Evolutionary conservation across 2,113 vertebrate genomes (phyloP), one percentile per base, ranked within the genome.

Genomic region (Sebastes schlegelii): DNA sequence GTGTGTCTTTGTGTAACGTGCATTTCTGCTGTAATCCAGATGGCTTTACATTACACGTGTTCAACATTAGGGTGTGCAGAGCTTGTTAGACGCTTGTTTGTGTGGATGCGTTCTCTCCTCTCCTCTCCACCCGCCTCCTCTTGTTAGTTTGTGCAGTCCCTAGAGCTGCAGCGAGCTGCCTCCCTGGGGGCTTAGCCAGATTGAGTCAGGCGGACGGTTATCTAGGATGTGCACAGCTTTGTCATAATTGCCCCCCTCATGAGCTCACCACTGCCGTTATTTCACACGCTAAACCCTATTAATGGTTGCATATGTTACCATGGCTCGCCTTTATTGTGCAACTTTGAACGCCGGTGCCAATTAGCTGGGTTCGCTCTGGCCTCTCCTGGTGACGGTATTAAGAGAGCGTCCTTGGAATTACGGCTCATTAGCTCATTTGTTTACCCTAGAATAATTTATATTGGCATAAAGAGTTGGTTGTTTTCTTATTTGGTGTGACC

Each of bases 361-460:
- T 95, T 94, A 95, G 89, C 89, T n/a, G 82, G 79, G 84, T 82
- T 81, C 9, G 52, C 75, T 67, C 72, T 8, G 84, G 89, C 85
- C 85, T 92, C 86, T 87, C 83, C 78, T 46, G 84, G 86, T 82
- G 84, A 83, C 55, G 60, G 69, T 70, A 74, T 88, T 92, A 79
- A 77, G 23, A 84, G 57, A 76, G 79, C 69, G 68, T 90, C 85
- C 86, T 85, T 76, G 82, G 88, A 88, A 92, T 91, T 89, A 92
- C 57, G 72, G 57, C 92, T 95, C 89, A 92, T 95, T 95, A 94
- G 79, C 80, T 89, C 66, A 93, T 91, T 89, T 95, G 91, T 94
- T 94, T 92, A 88, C 82, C 76, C 80, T 6, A 55, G 80, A 83
- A 89, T 89, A 46, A 90, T 91, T 85, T 86, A 49, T 45, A n/a